A percentile compares a stretch with the other conserved stretches of the same genome.
Evolutionary conservation across 92 coral and sea anemone genomes (phyloP).

Genomic region (Epizoanthus illoricatus): DNA sequence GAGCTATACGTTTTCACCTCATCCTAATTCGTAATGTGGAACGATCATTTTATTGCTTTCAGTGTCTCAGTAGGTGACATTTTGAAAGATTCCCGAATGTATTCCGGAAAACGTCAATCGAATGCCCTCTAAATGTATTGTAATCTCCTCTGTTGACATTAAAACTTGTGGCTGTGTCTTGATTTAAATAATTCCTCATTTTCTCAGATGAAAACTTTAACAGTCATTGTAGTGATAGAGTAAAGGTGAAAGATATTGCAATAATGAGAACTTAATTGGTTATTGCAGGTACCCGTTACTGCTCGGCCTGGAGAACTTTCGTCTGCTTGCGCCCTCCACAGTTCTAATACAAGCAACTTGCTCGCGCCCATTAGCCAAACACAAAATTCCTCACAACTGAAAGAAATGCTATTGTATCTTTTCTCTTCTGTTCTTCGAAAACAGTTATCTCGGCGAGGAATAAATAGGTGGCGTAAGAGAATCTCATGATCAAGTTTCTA

Average conservation of each 20-base stretch:
- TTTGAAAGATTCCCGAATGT: no score
- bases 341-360: not conserved
- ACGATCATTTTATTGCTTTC: no score
- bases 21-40: no score
- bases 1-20: no score
- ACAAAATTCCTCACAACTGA: no score
- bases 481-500: not conserved
- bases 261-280: slow-evolving; percentile 24
- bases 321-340: not conserved
- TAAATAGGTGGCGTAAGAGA: not conserved
- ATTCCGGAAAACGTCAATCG: no score
- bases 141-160: no score
- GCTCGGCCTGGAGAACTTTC: not conserved
- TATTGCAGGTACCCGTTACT: slow-evolving; percentile 14
- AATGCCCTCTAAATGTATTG: no score
- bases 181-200: no score
- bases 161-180: no score
- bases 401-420: not conserved
- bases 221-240: not conserved
- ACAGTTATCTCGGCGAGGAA: not conserved
- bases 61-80: no score
- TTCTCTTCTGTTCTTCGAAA: no score
- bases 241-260: not conserved
- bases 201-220: not conserved
- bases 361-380: not conserved